A percentile compares a stretch with the other conserved stretches of the same genome.
Evolutionary conservation across 2,888 invertebrate genomes (phyloP).

Genomic region (Ochropleura leucogaster): DNA sequence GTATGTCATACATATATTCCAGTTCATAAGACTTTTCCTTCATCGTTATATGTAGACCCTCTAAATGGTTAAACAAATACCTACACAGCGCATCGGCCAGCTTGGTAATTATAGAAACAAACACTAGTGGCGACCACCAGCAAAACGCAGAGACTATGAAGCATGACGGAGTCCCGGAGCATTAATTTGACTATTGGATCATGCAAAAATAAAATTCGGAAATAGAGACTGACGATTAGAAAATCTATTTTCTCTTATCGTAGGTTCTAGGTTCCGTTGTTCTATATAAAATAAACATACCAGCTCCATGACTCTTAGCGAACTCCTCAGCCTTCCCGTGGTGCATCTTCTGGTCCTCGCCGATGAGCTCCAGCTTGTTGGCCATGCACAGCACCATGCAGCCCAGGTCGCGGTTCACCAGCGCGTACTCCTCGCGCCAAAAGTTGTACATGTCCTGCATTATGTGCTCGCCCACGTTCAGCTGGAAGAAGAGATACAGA

Average conservation of each 20-base stretch:
- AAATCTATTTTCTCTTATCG: not conserved
- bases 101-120: not conserved
- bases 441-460: conserved; percentile 83
- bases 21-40: not conserved
- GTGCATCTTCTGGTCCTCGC: conserved; percentile 78
- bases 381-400: conserved; percentile 85
- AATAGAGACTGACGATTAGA: not conserved
- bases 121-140: not conserved
- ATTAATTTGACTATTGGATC: not conserved
- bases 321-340: conserved; percentile 82
- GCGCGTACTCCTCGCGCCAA: conserved; percentile 83
- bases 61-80: not conserved
- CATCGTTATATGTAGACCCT: not conserved
- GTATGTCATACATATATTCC: not conserved
- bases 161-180: not conserved
- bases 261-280: too few species aligned
- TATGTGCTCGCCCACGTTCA: conserved; percentile 78
- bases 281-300: conserved; percentile 61
- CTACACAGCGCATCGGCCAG: not conserved
- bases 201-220: not conserved
- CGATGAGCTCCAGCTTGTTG: conserved; percentile 78
- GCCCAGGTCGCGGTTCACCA: conserved; percentile 81
- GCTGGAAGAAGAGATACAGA: conserved; percentile 64
- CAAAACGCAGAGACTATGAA: not conserved
- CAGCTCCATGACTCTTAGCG: conserved; percentile 84